Conservation (phyloP, 2,797 vertebrate genomes). For the Chrysocyon brachyurus region DNA sequence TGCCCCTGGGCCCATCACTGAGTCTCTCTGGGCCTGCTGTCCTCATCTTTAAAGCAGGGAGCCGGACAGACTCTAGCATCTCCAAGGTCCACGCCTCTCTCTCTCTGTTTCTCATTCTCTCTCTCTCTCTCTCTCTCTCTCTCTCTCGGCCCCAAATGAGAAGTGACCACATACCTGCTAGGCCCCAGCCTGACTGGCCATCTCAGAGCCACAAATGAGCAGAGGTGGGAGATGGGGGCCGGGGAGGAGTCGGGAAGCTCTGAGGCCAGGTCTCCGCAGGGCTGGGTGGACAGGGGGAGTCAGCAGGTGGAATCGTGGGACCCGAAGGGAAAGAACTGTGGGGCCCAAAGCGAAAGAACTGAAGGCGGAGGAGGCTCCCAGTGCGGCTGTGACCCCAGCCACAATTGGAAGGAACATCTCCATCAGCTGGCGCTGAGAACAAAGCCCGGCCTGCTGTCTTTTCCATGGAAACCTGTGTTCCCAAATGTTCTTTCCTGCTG, state of each 20-base stretch:
- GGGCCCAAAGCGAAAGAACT: background rate
- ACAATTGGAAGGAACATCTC: background rate
- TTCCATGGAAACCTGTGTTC: slow-evolving; percentile 74
- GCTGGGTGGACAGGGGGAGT: too few species aligned
- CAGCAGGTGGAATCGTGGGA: background rate
- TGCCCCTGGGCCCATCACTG: background rate
- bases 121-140: background rate
- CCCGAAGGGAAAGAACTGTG: background rate
- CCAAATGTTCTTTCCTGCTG: slow-evolving; percentile 56
- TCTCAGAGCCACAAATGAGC: background rate
- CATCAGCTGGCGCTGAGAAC: background rate
- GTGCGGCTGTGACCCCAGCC: rapidly evolving
- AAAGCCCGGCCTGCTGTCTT: slow-evolving; percentile 42
- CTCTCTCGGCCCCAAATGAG: background rate
- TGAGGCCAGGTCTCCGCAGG: background rate
- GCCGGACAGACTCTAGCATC: background rate
- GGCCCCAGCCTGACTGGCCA: rapidly evolving
- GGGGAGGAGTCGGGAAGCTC: background rate
- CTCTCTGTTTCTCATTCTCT: background rate
- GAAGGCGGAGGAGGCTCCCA: background rate
- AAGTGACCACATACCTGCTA: background rate
- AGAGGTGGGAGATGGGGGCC: background rate
- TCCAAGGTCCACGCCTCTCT: rapidly evolving
- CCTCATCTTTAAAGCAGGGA: background rate
- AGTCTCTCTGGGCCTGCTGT: background rate